Base-by-base conservation (phyloP, 1,140 invertebrate genomes). In the Drosophila sp. region DNA sequence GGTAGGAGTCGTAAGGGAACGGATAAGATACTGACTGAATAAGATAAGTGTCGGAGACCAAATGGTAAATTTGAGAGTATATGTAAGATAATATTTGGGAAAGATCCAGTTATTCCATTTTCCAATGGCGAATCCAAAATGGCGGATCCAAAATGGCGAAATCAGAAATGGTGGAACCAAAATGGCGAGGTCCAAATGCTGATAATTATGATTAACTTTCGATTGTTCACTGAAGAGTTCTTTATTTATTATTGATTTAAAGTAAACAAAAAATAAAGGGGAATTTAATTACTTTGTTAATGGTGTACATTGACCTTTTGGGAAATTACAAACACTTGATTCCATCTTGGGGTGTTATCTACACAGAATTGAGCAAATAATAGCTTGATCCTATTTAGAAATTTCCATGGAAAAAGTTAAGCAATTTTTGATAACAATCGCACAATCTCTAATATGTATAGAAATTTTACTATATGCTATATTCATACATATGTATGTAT, bases 31-130 rank as follows among this genome's bases (percentile, higher is more conserved):
- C 3, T 55, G 8, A 44, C 33, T n/a, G 30, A 2, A 2, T 38
- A 7, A 10, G 35, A 2, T 38, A 35, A 41, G 50, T 58, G 25
- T 67, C 55, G 40, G 32, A 57, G 75, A 6, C 71, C 61, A 50
- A 44, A 57, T 79, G 11, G 35, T 3, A 41, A 83, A 76, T 79
- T 66, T 63, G 11, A 25, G 30, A 6, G 27, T 33, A 57, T 6
- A 23, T 47, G 3, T 7, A 23, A 47, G 17, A 23, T 23, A 23
- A 4, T 47, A 2, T 47, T 17, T 17, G 17, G 17, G 17, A 17
- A 17, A 17, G 17, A 17, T 17, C 17, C 17, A 17, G 17, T 17
- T 17, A 17, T 17, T 17, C 17, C 17, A 17, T 17, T 17, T 17
- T 17, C 17, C 17, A 17, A 17, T 17, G 17, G 17, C 17, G 17